A percentile compares a stretch with the other conserved stretches of the same genome.
These are phyloP conservation scores for Iselma pallidipennis DNA, from an alignment of 2,888 invertebrate species.

Conservation along the genomic window DNA sequence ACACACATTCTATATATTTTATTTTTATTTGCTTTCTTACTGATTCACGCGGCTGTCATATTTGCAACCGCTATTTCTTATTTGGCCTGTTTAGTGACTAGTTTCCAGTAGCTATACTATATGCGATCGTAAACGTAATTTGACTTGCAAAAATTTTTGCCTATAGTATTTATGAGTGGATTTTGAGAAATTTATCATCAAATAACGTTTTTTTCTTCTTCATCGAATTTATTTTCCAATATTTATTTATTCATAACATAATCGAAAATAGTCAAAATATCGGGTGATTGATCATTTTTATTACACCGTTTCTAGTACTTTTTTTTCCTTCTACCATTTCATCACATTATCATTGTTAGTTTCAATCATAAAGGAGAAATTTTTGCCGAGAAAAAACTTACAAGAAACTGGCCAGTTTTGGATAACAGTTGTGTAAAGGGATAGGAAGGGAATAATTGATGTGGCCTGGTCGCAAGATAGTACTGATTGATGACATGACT, in stretches of 20 bases:
- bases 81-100: conserved; percentile 33
- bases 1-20: conserved; percentile 48
- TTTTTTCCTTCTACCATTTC: background rate
- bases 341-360: no score
- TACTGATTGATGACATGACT: conserved; percentile 55
- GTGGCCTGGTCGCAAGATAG: conserved; percentile 47
- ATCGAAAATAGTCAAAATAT: background rate
- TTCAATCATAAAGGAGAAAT: no score
- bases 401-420: conserved; percentile 11
- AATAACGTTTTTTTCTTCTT: background rate
- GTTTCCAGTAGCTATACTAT: conserved; percentile 4
- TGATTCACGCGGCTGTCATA: conserved; percentile 52
- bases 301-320: background rate
- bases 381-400: background rate
- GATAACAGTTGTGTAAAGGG: conserved; percentile 12
- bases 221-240: background rate
- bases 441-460: conserved; percentile 41
- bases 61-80: conserved; percentile 48
- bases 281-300: background rate
- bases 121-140: conserved; percentile 32
- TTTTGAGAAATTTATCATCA: conserved; percentile 17
- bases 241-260: background rate
- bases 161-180: conserved; percentile 20
- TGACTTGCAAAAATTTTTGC: conserved; percentile 29
- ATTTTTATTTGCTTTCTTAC: conserved; percentile 52